phyloP scores from a whole-genome alignment of 1,140 invertebrate species.

The Lasaia peninsularis region DNA sequence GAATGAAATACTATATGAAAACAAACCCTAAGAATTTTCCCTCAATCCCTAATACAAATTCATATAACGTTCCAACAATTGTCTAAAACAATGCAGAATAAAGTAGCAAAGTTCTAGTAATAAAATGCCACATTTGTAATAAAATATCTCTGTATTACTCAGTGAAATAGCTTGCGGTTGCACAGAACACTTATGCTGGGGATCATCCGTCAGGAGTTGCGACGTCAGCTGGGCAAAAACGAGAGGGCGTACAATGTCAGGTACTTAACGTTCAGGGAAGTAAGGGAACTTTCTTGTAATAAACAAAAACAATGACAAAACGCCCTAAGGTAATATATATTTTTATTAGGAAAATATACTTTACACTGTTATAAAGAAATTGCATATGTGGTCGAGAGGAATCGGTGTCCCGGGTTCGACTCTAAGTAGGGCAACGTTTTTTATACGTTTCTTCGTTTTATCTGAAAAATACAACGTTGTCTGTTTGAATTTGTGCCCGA shows the following conservation, averaged over 20 bases:
- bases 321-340: neutral
- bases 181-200: constrained; percentile 22
- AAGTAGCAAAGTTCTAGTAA: constrained; percentile 18
- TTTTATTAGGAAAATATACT: neutral
- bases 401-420: too few species aligned
- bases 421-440: too few species aligned
- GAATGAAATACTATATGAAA: neutral
- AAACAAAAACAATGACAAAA: neutral
- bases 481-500: too few species aligned
- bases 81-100: constrained; percentile 16
- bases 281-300: neutral
- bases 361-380: neutral
- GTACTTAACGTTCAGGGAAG: constrained; percentile 26
- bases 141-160: constrained; percentile 14
- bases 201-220: constrained; percentile 45
- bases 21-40: neutral
- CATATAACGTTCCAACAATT: constrained; percentile 8
- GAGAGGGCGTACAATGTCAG: constrained; percentile 36
- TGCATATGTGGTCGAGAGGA: too few species aligned
- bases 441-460: too few species aligned
- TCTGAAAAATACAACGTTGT: too few species aligned
- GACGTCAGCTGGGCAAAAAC: constrained; percentile 39
- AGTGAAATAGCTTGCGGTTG: constrained; percentile 16
- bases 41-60: neutral
- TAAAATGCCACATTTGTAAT: constrained; percentile 11